phyloP scores from a whole-genome alignment of 2,797 vertebrate genomes.

The Parambassis ranga region DNA sequence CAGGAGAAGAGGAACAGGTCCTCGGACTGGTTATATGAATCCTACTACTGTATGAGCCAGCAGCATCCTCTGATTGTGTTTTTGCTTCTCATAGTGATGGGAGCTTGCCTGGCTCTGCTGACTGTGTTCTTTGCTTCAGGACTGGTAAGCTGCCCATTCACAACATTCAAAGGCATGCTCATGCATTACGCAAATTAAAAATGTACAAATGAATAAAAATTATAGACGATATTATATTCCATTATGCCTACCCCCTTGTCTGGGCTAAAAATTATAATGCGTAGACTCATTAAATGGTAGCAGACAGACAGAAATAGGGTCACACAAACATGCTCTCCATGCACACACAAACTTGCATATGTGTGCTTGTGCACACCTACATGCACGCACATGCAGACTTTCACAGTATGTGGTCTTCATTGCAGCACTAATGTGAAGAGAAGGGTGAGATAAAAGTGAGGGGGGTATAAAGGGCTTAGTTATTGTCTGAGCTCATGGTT shows the following conservation, averaged over 20 bases:
- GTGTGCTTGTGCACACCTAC: conserved; percentile 14
- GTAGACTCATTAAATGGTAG: too few species aligned
- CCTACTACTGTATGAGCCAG: conserved; percentile 98
- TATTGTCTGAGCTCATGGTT: conserved; percentile 61
- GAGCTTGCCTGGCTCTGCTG: conserved; percentile 93
- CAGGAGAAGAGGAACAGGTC: conserved; percentile 73
- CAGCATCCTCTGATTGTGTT: conserved; percentile 98
- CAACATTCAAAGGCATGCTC: conserved; percentile 12
- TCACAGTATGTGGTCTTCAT: conserved; percentile 46
- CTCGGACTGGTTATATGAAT: conserved; percentile 90
- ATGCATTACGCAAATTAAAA: neutral
- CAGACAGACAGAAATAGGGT: neutral
- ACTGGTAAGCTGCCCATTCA: conserved; percentile 86
- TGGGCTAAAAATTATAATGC: neutral
- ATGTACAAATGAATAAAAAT: conserved; percentile 4
- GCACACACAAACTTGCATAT: neutral
- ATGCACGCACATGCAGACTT: conserved; percentile 12
- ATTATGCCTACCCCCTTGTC: neutral
- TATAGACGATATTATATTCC: neutral
- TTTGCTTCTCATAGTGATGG: conserved; percentile 96
- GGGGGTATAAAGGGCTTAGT: conserved; percentile 49
- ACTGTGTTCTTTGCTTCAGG: conserved; percentile 96
- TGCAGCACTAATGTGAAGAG: conserved; percentile 65
- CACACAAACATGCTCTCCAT: neutral
- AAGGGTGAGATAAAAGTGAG: conserved; percentile 65